Evolutionary conservation across 1,140 invertebrate genomes (phyloP).

Genomic region (Leptinotarsa undecemlineata): DNA sequence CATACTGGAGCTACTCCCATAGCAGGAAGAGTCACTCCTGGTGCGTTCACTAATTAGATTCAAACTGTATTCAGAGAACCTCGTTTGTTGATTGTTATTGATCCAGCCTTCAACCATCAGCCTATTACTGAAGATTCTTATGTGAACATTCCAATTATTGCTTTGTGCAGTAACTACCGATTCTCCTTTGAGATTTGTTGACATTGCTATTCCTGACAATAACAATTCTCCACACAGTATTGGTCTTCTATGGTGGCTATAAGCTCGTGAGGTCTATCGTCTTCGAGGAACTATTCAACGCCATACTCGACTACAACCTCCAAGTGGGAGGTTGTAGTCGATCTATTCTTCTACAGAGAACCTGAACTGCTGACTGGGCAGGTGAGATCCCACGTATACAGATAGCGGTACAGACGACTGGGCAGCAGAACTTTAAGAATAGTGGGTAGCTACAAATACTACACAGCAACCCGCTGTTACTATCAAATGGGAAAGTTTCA

Average conservation of each 20-base stretch:
- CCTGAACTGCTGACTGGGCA: constrained; percentile 66
- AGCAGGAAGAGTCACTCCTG: too few relatives aligned
- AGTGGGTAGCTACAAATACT: too few relatives aligned
- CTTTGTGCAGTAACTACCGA: constrained; percentile 90
- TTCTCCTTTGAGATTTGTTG: constrained; percentile 91
- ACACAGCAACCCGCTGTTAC: too few relatives aligned
- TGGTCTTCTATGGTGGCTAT: constrained; percentile 79
- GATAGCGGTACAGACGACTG: too few relatives aligned
- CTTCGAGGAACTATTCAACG: constrained; percentile 83
- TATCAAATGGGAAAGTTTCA: constrained; percentile 40
- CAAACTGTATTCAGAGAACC: too few relatives aligned
- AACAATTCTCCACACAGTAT: constrained; percentile 96
- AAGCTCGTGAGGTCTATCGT: too few relatives aligned
- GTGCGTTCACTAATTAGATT: constrained; percentile 63
- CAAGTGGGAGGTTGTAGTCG: constrained; percentile 96
- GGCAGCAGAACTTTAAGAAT: too few relatives aligned
- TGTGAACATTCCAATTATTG: constrained; percentile 98
- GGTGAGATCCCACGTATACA: constrained; percentile 30
- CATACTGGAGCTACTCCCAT: constrained; percentile 74
- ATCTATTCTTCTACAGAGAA: constrained; percentile 99
- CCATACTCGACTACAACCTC: too few relatives aligned
- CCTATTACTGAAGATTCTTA: constrained; percentile 99
- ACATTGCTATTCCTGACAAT: constrained; percentile 97
- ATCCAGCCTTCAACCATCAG: constrained; percentile 95
- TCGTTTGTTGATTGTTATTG: constrained; percentile 92